Conservation (phyloP, 2,113 vertebrate species). For the Chrysemys picta region DNA sequence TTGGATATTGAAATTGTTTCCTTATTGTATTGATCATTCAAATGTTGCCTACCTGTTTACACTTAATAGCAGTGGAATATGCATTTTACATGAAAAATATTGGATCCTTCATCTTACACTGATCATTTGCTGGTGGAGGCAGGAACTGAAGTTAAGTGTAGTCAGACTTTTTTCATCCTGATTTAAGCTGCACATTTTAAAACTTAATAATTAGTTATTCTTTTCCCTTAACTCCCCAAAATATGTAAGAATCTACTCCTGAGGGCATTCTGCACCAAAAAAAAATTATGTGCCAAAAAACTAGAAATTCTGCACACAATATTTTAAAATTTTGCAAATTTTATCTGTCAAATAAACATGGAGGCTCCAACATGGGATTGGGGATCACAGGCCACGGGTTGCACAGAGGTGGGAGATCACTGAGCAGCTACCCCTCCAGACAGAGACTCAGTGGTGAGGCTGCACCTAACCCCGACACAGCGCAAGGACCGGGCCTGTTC, state of each 20-base stretch:
- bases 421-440: no score
- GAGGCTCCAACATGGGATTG: no score
- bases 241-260: background rate
- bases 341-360: no score
- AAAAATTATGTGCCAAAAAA: no score
- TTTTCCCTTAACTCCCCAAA: background rate
- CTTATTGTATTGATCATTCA: background rate
- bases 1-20: background rate
- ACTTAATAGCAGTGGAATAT: accelerated
- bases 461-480: no score
- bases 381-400: no score
- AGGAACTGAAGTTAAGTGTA: background rate
- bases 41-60: background rate
- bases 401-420: no score
- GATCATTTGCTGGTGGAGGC: background rate
- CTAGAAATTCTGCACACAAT: no score
- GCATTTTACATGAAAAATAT: background rate
- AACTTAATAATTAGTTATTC: background rate
- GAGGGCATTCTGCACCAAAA: no score
- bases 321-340: no score
- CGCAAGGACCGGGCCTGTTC: no score
- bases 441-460: no score
- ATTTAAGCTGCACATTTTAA: background rate
- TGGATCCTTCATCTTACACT: background rate
- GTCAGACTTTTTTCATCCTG: background rate